Evolutionary conservation across 1,140 invertebrate genomes (phyloP).

Genomic region (Melipona quadrifasciata): DNA sequence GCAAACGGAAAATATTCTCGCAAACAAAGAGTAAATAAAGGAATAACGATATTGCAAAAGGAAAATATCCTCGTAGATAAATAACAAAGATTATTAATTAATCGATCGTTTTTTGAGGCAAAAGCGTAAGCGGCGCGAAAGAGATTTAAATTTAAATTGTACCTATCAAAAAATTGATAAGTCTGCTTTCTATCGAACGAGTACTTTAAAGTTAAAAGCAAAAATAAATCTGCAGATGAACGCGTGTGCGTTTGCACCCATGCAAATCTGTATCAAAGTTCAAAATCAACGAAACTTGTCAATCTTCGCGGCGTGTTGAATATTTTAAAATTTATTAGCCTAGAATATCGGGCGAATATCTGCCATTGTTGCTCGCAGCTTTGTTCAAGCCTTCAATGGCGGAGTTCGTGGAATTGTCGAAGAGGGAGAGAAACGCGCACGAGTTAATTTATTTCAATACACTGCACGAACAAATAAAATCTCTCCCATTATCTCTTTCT

Average conservation of each 20-base stretch:
- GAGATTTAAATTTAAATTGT: neutral
- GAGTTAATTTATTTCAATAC: neutral
- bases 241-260: neutral
- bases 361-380: neutral
- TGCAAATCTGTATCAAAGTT: neutral
- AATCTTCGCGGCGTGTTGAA: neutral
- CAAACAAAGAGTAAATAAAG: too few species aligned
- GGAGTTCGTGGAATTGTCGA: neutral
- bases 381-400: neutral
- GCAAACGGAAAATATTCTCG: too few species aligned
- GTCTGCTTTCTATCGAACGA: neutral
- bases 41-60: neutral
- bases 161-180: neutral
- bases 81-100: neutral
- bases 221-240: neutral
- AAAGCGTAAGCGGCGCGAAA: neutral
- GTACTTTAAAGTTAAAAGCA: neutral
- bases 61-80: neutral
- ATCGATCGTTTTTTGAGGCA: neutral
- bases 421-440: neutral
- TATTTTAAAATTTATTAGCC: neutral
- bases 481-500: neutral
- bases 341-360: neutral
- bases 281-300: neutral
- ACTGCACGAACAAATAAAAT: neutral